A percentile compares a stretch with the other conserved stretches of the same genome.
These are phyloP conservation scores for Sturnira hondurensis DNA, from an alignment of 2,113 vertebrate species.

Conservation along the genomic window DNA sequence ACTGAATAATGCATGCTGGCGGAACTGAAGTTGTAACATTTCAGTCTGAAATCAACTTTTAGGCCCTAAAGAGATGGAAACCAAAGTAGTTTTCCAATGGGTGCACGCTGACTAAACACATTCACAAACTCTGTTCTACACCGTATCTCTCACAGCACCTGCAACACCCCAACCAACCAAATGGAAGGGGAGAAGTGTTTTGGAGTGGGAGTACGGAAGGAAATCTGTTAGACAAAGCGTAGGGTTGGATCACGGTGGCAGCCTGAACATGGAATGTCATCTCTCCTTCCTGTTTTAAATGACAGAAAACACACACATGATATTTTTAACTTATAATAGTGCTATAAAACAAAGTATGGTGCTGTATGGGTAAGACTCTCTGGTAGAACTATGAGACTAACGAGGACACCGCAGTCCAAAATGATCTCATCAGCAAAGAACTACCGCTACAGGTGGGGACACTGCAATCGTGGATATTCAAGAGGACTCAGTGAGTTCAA, in stretches of 20 bases:
- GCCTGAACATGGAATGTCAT: neutral
- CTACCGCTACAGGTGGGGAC: too few relatives aligned
- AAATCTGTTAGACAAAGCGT: neutral
- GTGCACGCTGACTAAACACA: neutral
- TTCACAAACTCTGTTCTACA: neutral
- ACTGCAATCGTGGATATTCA: neutral
- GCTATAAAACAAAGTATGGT: neutral
- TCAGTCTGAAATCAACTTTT: neutral
- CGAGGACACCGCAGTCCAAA: neutral
- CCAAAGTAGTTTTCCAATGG: neutral
- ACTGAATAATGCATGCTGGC: slow-evolving; percentile 26
- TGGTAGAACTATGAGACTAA: neutral
- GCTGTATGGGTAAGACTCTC: neutral
- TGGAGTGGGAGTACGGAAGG: neutral
- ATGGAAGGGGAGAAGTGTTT: neutral
- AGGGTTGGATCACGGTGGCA: neutral
- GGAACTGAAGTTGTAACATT: neutral
- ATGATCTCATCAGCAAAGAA: neutral
- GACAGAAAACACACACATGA: neutral
- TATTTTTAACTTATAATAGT: neutral
- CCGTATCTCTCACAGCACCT: neutral
- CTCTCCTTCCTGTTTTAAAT: neutral
- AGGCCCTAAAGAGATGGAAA: neutral
- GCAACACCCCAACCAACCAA: neutral
- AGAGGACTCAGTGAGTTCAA: neutral